Base-by-base conservation (phyloP, 2,113 vertebrate species). In the Fregata magnificens region DNA sequence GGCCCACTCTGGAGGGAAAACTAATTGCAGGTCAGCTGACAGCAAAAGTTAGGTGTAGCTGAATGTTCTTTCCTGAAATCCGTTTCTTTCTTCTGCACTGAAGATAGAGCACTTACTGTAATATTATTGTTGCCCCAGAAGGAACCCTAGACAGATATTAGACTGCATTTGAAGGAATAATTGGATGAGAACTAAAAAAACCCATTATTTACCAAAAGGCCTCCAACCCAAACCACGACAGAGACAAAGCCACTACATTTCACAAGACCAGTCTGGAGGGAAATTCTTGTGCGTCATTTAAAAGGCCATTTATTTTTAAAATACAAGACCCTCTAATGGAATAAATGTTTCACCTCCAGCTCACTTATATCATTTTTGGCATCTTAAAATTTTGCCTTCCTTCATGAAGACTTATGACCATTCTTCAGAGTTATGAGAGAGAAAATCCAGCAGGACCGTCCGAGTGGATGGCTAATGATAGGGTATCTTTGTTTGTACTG, bases 241-340 rank as follows among this genome's bases (percentile, higher is more conserved):
- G 82, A 95, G 72, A 86, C 89, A 93, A 94, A 97, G 89, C 65
- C 82, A 88, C 88, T 67, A 7, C 70, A 79, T 97, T 96, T 91
- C 91, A 93, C 94, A 95, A 95, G 90, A 92, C 18, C 21, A 44
- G 91, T 86, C 93, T 95, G 77, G 74, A 91, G 84, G 83, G 86
- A 95, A 94, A 89, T 82, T 91, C 77, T 78, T 82, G 44, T 92
- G 82, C 8, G 6, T 92, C 77, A 89, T 65, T 95, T 91, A 61
- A 92, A 95, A 95, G 53, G 72, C 69, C 72, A 85, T 82, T 96
- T 91, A 84, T 93, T 96, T 95, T 95, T 86, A 44, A 84, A 95
- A 92, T 71, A 63, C 34, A 84, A 36, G 77, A 94, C 40, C 83
- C 66, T 89, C 56, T 91, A 88, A 89, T 76, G 83, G 83, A 94